Percentiles rank a stretch among this genome's conserved stretches.
Conservation (phyloP, 2,888 invertebrate species). For the Mythimna albipuncta region DNA sequence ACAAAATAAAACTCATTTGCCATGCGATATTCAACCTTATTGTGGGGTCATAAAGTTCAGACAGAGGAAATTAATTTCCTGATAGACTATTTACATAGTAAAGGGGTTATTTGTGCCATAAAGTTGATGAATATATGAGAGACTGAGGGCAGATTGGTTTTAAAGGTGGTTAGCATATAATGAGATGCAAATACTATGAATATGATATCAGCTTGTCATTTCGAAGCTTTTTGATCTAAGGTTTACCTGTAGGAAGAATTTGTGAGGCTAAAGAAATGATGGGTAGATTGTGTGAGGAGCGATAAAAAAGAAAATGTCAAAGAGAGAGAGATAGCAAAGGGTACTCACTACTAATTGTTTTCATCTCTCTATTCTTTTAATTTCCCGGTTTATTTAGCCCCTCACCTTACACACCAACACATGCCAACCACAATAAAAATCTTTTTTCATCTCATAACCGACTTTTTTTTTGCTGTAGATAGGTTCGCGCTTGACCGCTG, state of each 20-base stretch:
- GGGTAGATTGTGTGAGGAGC: too few species aligned
- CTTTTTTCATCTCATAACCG: too few species aligned
- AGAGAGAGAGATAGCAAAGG: too few species aligned
- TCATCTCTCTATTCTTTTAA: too few species aligned
- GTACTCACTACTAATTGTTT: too few species aligned
- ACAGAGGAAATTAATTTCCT: constrained; percentile 53
- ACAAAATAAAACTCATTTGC: constrained; percentile 22
- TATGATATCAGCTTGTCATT: constrained; percentile 34
- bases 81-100: constrained; percentile 75
- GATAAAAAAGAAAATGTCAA: too few species aligned
- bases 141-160: constrained; percentile 23
- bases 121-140: constrained; percentile 70
- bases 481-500: too few species aligned
- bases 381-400: too few species aligned
- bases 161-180: constrained; percentile 29
- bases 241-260: background rate
- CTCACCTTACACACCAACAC: too few species aligned
- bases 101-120: constrained; percentile 70
- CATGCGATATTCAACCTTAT: constrained; percentile 31
- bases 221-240: constrained; percentile 5
- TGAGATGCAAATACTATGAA: constrained; percentile 43
- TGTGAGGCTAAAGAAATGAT: too few species aligned
- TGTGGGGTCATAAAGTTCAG: constrained; percentile 24
- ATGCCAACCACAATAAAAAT: too few species aligned
- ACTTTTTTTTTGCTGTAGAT: too few species aligned